Base-by-base conservation (phyloP, 1,140 invertebrate genomes). In the Saccostrea echinata region DNA sequence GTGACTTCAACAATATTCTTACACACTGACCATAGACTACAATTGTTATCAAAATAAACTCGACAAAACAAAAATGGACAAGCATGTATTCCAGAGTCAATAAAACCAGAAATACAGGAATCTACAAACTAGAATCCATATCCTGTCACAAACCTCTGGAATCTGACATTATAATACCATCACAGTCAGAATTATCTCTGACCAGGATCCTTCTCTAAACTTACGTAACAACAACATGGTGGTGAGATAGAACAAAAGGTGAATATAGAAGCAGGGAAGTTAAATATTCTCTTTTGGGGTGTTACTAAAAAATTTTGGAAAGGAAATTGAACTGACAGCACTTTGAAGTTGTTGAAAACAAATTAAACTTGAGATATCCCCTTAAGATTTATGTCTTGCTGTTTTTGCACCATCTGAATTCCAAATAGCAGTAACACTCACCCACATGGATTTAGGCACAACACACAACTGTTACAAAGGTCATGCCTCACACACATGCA, bases 401-500 rank as follows among this genome's bases (percentile, higher is more conserved):
- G 24, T 76, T 76, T 30, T 76, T 76, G 24, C 68, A 76, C 30
- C 27, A 3, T 61, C 27, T 33, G 12, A 76, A 76, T 76, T 76
- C 27, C 30, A 30, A 33, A 71, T 30, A 33, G 27, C 12, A 30
- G 24, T 76, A 11, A 76, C 68, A 33, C 68, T 76, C 68, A 76
- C 68, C n/a, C 68, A 18, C 68, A 76, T 30, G 12, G 27, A 11
- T 76, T 76, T 76, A 76, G 68, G 68, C 68, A 76, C 68, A 76
- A 76, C 68, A 76, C 68, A 76, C 68, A 24, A 76, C 68, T 76
- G 68, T 76, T 76, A 76, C 68, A 33, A 76, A 76, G 68, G 68
- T 76, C 68, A 76, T 76, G 68, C 68, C 33, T 76, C 27, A 76
- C 68, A 76, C 27, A 33, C 68, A 76, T 76, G 68, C 68, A 12